Evolutionary conservation across 2,113 vertebrate genomes (phyloP).

Genomic region (Bolborhynchus lineola): DNA sequence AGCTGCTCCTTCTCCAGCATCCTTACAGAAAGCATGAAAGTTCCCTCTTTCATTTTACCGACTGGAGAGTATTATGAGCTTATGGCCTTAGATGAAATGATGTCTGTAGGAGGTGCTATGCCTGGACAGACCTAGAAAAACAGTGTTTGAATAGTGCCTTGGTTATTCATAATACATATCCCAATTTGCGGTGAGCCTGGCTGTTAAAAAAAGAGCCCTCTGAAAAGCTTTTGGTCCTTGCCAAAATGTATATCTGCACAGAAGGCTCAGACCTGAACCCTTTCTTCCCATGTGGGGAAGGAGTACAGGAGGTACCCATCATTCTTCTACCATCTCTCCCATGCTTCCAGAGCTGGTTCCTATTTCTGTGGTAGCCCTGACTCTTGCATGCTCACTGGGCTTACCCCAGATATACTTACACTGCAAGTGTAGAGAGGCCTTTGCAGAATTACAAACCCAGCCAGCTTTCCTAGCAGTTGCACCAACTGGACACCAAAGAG

Average conservation of each 20-base stretch:
- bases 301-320: not conserved
- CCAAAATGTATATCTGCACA: not conserved
- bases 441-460: not conserved
- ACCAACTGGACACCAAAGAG: not conserved
- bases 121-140: not conserved
- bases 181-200: not conserved
- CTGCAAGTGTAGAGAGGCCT: not conserved
- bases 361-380: not conserved
- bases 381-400: not conserved
- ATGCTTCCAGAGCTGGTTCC: not conserved
- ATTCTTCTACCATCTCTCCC: not conserved
- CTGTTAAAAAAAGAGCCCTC: not conserved
- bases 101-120: not conserved
- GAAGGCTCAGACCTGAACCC: not conserved
- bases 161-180: not conserved
- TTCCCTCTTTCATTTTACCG: not conserved
- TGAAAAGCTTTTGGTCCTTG: not conserved
- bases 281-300: not conserved
- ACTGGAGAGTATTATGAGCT: not conserved
- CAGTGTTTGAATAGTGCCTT: not conserved
- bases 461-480: not conserved
- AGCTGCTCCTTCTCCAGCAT: not conserved
- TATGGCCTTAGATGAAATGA: not conserved
- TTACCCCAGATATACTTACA: not conserved
- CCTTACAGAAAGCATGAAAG: not conserved